Conservation (phyloP, 2,113 vertebrate genomes). For the Saccopteryx bilineata region DNA sequence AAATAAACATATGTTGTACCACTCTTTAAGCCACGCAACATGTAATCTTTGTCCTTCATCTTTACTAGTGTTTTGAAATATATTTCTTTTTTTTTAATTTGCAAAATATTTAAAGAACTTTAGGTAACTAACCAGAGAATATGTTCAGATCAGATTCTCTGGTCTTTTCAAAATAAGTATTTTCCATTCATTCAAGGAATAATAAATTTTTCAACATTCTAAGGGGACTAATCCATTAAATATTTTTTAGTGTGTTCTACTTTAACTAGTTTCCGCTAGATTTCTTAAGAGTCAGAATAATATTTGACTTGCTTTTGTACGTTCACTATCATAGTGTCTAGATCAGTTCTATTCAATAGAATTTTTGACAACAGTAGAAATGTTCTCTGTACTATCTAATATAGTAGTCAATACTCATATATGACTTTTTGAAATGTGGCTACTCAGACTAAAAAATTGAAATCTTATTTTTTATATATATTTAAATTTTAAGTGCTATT, state of each 20-base stretch:
- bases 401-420: not conserved
- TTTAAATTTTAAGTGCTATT: not conserved
- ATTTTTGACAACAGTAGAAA: not conserved
- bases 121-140: not conserved
- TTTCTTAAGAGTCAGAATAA: not conserved
- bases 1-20: not conserved
- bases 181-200: not conserved
- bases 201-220: not conserved
- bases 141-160: not conserved
- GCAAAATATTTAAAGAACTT: not conserved
- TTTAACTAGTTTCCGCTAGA: not conserved
- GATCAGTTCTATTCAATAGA: not conserved
- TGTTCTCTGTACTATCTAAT: not conserved
- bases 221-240: not conserved
- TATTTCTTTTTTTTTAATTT: not conserved
- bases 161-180: not conserved
- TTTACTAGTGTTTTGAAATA: not conserved
- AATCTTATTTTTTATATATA: not conserved
- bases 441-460: not conserved
- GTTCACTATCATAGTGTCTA: not conserved
- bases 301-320: not conserved
- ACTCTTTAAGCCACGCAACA: not conserved
- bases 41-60: not conserved
- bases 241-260: not conserved
- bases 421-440: not conserved